Evolutionary conservation across 2,888 invertebrate genomes (phyloP), one percentile per base, ranked within the genome.

Genomic region (Ophonus ardosiacus): DNA sequence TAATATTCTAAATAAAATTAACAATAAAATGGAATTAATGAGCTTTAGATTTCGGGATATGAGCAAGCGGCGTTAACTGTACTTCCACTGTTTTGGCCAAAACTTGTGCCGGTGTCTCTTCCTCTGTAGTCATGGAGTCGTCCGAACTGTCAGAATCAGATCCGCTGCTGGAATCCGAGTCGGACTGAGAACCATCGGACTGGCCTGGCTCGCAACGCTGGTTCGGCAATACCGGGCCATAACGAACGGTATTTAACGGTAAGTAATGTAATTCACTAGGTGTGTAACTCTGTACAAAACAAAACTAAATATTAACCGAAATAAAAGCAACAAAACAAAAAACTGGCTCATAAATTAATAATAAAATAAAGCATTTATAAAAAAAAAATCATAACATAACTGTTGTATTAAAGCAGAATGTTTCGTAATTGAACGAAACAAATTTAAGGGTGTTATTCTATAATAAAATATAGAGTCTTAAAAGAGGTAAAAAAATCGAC

Each of bases 201-300:
- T 92, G 91, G 86, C 92, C 91, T 79, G 90, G 90, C 43, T 90
- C 90, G 4, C 92, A 91, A 56, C 91, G 90, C 86, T 91, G 91
- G 87, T 92, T 92, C 86, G 91, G 92, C 87, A 90, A 91, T 90
- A 92, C 91, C 6, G 93, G 93, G 51, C 94, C 94, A 88, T 95
- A 95, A 84, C 98, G 90, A 86, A 97, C 96, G 7, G 99, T 98
- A 91, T 97, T 98, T 78, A 99, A 90, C 0, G 99, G 99, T 92
- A 98, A 95, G 90, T 97, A 97, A 89, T 97, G 96, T 85, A 99
- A 92, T 91, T 99, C 98, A 13, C 95, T 94, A 6, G 97, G 93
- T 0, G 96, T 95, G 90, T 97, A 98, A 40, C 89, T 89, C 90
- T 91, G 87, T 7, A 89, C 89, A 57, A 85, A 74, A 87, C 84